phyloP scores from a whole-genome alignment of 2,888 invertebrate species.

The Luperina nickerlii region DNA sequence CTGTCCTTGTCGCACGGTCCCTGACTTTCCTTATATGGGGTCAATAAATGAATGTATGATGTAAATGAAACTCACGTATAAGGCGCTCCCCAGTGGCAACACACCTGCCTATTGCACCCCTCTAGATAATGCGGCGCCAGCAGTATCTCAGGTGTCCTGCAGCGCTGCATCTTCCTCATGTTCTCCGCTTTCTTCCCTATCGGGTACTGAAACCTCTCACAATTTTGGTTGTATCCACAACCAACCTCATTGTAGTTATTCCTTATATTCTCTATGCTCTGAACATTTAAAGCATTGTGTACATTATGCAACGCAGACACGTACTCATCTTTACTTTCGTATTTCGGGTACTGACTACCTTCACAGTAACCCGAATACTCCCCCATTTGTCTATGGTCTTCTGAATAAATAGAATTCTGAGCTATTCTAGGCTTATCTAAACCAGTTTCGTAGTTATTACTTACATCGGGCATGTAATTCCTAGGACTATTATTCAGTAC shows the following conservation, averaged over 20 bases:
- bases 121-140: slow-evolving; percentile 94
- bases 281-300: slow-evolving; percentile 79
- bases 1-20: background rate
- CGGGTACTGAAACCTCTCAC: slow-evolving; percentile 87
- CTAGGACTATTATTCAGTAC: slow-evolving; percentile 83
- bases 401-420: slow-evolving; percentile 78
- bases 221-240: slow-evolving; percentile 80
- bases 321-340: slow-evolving; percentile 81
- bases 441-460: slow-evolving; percentile 78
- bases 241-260: slow-evolving; percentile 75
- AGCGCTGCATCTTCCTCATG: slow-evolving; percentile 85
- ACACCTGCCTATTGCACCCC: slow-evolving; percentile 82
- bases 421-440: slow-evolving; percentile 73
- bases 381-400: slow-evolving; percentile 77
- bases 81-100: slow-evolving; percentile 88
- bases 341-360: slow-evolving; percentile 77
- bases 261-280: slow-evolving; percentile 80
- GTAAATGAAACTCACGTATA: slow-evolving; percentile 77
- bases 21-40: background rate
- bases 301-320: slow-evolving; percentile 79
- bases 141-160: slow-evolving; percentile 94
- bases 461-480: slow-evolving; percentile 79
- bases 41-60: background rate
- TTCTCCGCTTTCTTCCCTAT: slow-evolving; percentile 88
- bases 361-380: slow-evolving; percentile 82